Percentiles rank a stretch among this genome's conserved stretches.
These are phyloP conservation scores for Lysandra bellargus DNA, from an alignment of 2,888 invertebrate species.

Conservation along the genomic window DNA sequence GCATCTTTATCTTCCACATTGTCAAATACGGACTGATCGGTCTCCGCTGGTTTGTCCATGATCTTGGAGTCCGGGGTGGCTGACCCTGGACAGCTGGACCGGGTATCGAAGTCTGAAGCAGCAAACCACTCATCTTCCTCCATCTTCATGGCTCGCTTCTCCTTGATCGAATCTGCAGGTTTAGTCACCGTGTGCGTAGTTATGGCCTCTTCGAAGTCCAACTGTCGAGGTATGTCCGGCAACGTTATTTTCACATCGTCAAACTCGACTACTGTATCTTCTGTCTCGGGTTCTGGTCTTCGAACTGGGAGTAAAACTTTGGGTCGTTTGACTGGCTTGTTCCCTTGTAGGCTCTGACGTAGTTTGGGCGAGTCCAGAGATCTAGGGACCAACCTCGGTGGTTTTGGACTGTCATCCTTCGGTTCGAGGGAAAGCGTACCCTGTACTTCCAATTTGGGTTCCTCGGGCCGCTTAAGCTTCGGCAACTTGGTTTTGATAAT, in stretches of 20 bases:
- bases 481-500: slow-evolving; percentile 65
- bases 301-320: slow-evolving; percentile 65
- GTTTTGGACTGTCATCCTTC: slow-evolving; percentile 39
- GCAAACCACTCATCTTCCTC: slow-evolving; percentile 69
- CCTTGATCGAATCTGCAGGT: slow-evolving; percentile 49
- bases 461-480: slow-evolving; percentile 55
- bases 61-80: slow-evolving; percentile 66
- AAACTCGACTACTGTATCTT: slow-evolving; percentile 29
- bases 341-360: slow-evolving; percentile 54
- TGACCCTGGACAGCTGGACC: slow-evolving; percentile 68
- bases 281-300: slow-evolving; percentile 48
- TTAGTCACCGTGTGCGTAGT: slow-evolving; percentile 69
- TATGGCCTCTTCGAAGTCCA: slow-evolving; percentile 68
- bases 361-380: slow-evolving; percentile 66
- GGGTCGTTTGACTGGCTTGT: slow-evolving; percentile 65
- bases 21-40: slow-evolving; percentile 51
- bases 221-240: slow-evolving; percentile 37
- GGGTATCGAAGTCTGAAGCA: slow-evolving; percentile 64
- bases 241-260: slow-evolving; percentile 28
- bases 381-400: slow-evolving; percentile 43
- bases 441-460: slow-evolving; percentile 47
- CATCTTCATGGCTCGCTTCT: slow-evolving; percentile 49
- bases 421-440: slow-evolving; percentile 37
- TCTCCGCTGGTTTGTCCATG: slow-evolving; percentile 49
- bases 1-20: slow-evolving; percentile 60